Evolutionary conservation across 2,888 invertebrate genomes (phyloP).

Genomic region (Cerceris ruficornis): DNA sequence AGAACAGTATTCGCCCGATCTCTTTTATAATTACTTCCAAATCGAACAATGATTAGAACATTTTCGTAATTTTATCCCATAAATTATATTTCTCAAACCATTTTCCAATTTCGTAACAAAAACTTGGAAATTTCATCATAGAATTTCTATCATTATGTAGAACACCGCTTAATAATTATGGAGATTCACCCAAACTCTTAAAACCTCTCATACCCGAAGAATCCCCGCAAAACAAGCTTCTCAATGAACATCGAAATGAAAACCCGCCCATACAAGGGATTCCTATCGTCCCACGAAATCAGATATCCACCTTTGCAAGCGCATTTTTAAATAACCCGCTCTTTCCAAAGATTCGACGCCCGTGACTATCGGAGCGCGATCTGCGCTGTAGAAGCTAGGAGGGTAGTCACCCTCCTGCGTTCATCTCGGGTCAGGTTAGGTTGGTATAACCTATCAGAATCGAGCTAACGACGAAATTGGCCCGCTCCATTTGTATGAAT

Average conservation of each 20-base stretch:
- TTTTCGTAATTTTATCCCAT: too few species aligned
- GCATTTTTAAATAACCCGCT: constrained; percentile 38
- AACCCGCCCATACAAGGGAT: too few species aligned
- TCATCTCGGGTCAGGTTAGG: constrained; percentile 28
- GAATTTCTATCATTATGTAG: too few species aligned
- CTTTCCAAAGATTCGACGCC: neutral
- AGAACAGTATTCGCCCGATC: too few species aligned
- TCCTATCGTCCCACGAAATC: constrained; percentile 4
- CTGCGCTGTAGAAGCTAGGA: constrained; percentile 23
- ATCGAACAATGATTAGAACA: too few species aligned
- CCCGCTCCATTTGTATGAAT: neutral
- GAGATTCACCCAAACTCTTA: too few species aligned
- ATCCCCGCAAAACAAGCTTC: neutral
- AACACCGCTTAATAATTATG: too few species aligned
- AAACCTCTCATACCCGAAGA: neutral
- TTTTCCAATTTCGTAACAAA: too few species aligned
- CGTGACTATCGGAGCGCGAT: constrained; percentile 47
- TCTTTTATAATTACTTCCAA: too few species aligned
- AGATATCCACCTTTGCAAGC: constrained; percentile 1
- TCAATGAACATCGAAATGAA: neutral
- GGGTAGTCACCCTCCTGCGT: constrained; percentile 21
- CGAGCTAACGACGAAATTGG: neutral
- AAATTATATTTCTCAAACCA: too few species aligned
- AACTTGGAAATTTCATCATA: too few species aligned
- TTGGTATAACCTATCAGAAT: constrained; percentile 37